Evolutionary conservation across 1,140 invertebrate genomes (phyloP).

Genomic region (Myzus persicae): DNA sequence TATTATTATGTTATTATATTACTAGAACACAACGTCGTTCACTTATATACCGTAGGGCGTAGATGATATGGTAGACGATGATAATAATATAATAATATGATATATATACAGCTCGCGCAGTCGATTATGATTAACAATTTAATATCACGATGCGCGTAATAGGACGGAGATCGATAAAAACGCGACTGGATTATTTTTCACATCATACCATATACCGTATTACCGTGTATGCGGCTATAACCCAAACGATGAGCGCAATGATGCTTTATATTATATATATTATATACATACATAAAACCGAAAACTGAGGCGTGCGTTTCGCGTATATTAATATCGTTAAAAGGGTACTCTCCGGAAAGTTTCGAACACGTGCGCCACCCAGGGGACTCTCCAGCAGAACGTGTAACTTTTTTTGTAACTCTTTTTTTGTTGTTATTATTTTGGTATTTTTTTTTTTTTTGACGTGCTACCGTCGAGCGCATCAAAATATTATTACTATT

Average conservation of each 20-base stretch:
- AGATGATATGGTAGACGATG: background rate
- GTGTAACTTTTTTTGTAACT: background rate
- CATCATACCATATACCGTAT: background rate
- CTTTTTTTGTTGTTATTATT: background rate
- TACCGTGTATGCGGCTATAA: background rate
- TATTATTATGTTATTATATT: background rate
- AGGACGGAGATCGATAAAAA: background rate
- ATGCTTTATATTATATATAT: background rate
- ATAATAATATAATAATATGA: background rate
- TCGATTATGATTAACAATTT: background rate
- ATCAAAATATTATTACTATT: background rate
- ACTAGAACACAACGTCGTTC: background rate
- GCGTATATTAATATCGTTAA: constrained; percentile 33
- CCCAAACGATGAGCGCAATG: background rate
- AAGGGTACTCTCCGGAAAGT: constrained; percentile 33
- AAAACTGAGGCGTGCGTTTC: constrained; percentile 8
- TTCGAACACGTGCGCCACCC: background rate
- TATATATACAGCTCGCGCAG: background rate
- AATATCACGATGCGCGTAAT: background rate
- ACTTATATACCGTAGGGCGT: background rate
- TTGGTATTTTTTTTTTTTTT: background rate
- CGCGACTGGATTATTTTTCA: background rate
- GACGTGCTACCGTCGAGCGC: background rate
- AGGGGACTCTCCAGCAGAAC: background rate
- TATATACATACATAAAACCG: background rate